Conservation (phyloP, 1,140 invertebrate species). For the Zeugodacus cucurbitae region DNA sequence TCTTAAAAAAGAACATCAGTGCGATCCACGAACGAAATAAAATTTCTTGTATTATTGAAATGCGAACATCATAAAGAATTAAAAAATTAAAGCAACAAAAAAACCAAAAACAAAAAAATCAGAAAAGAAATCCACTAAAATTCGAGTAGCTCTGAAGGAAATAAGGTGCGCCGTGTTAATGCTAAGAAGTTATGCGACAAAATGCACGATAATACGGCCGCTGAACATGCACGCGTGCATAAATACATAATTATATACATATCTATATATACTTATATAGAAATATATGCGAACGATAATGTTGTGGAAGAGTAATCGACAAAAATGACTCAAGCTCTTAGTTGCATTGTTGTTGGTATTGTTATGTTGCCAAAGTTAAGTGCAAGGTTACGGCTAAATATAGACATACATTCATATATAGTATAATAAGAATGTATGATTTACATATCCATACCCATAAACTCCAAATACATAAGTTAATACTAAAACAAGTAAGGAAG, state of each 20-base stretch:
- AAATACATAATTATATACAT: neutral
- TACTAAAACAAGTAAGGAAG: too few species aligned
- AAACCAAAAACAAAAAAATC: neutral
- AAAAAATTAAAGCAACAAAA: neutral
- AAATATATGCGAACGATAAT: neutral
- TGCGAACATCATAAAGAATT: neutral
- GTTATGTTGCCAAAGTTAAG: neutral
- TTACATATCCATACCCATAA: too few species aligned
- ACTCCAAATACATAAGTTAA: too few species aligned
- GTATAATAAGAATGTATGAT: too few species aligned
- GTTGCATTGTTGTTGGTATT: too few species aligned
- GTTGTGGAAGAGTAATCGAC: neutral
- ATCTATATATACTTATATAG: neutral
- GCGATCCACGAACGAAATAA: neutral
- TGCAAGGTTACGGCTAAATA: neutral
- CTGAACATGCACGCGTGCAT: neutral
- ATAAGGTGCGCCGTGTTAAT: neutral
- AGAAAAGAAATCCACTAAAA: neutral
- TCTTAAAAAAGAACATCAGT: neutral
- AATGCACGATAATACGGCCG: neutral
- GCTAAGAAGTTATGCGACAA: conserved; percentile 3
- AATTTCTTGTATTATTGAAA: conserved; percentile 32
- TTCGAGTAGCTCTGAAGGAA: neutral
- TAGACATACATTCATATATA: neutral
- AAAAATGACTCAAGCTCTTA: neutral